These are phyloP conservation scores for Elachura formosa DNA, from an alignment of 2,113 vertebrate genomes.

Conservation along the genomic window DNA sequence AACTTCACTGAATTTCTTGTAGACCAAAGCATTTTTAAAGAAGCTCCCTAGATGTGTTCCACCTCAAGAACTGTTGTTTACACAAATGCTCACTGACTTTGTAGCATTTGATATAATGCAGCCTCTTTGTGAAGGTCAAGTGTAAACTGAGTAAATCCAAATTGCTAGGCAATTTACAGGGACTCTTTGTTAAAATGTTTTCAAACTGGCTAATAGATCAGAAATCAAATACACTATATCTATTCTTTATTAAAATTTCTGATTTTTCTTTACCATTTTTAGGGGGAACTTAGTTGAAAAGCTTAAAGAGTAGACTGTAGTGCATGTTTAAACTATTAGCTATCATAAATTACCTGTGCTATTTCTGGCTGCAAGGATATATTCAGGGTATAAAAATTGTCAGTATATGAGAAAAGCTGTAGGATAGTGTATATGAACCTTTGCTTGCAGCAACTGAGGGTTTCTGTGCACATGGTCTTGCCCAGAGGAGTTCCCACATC, in stretches of 20 bases:
- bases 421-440: neutral
- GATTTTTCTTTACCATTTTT: neutral
- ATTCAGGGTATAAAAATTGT: neutral
- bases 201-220: neutral
- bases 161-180: neutral
- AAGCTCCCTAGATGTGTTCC: neutral
- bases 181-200: neutral
- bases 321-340: neutral
- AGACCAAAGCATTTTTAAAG: neutral
- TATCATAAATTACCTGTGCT: neutral
- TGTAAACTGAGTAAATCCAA: neutral
- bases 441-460: neutral
- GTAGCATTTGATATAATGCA: neutral
- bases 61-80: neutral
- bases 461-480: neutral
- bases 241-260: neutral
- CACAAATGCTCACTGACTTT: neutral
- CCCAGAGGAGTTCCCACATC: neutral
- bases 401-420: neutral
- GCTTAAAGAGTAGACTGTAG: neutral
- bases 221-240: neutral
- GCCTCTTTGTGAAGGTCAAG: neutral
- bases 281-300: neutral
- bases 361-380: neutral
- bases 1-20: neutral